Conservation (phyloP, 37 sponge, comb jelly and placozoan species). For the Hexactinellida sp. region DNA sequence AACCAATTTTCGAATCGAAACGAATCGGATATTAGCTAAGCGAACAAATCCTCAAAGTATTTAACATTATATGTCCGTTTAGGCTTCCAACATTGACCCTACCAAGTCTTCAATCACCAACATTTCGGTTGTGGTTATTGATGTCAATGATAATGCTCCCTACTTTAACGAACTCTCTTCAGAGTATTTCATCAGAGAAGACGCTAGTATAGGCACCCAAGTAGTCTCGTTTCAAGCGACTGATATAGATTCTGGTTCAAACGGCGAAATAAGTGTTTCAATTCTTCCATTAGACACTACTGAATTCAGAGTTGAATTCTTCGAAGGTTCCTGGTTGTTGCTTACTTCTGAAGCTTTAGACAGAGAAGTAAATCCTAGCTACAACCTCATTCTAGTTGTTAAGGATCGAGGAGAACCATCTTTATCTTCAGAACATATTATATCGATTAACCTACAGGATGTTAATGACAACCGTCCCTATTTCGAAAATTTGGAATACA, state of each 20-base stretch:
- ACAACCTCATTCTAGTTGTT: background rate
- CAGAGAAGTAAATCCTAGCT: background rate
- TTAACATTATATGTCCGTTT: too few relatives aligned
- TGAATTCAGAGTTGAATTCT: background rate
- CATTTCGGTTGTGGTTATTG: background rate
- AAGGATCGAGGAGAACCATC: background rate
- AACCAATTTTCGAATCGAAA: too few relatives aligned
- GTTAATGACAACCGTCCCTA: background rate
- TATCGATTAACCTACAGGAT: background rate
- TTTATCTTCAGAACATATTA: background rate
- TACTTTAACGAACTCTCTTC: background rate
- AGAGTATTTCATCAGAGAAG: background rate
- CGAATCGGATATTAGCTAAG: too few relatives aligned
- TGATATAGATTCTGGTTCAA: background rate
- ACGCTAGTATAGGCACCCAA: background rate
- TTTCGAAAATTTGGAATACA: background rate
- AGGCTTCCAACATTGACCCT: background rate
- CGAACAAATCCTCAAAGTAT: too few relatives aligned
- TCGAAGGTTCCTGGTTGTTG: background rate
- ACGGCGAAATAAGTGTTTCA: background rate
- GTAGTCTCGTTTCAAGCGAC: background rate
- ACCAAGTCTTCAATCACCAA: background rate
- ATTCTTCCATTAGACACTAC: background rate
- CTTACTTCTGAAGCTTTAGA: background rate
- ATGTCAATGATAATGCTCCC: constrained; percentile 9